Evolutionary conservation across 2,113 vertebrate genomes (phyloP).

Genomic region (Arothron firmamentum): DNA sequence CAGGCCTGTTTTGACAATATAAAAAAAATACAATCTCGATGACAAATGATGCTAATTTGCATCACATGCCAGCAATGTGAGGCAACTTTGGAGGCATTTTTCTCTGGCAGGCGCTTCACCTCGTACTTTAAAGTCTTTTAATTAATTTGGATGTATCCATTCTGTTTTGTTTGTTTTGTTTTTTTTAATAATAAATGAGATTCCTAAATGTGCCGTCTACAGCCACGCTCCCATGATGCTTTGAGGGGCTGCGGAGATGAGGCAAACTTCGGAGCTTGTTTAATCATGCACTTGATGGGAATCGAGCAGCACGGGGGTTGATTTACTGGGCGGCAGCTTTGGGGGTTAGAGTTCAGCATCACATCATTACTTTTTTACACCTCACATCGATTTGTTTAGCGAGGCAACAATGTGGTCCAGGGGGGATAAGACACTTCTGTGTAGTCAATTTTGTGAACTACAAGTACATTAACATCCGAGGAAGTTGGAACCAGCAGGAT

Average conservation of each 20-base stretch:
- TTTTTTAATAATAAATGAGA: conserved; percentile 1
- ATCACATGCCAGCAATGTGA: not conserved
- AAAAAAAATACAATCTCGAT: not conserved
- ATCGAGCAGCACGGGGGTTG: conserved; percentile 43
- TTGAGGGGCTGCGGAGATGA: conserved; percentile 49
- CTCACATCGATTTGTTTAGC: conserved; percentile 68
- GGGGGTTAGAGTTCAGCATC: conserved; percentile 56
- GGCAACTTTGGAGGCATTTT: not conserved
- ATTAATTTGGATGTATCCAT: not conserved
- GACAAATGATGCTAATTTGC: not conserved
- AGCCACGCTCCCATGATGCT: conserved; percentile 17
- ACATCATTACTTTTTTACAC: conserved; percentile 67
- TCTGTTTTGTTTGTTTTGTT: no score
- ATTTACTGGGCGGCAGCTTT: conserved; percentile 57
- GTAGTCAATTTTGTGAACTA: conserved; percentile 14
- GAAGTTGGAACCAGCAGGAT: not conserved
- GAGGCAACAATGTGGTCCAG: conserved; percentile 56
- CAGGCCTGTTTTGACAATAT: not conserved
- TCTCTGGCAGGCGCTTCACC: not conserved
- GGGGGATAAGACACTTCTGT: conserved; percentile 37
- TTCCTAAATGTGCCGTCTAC: conserved; percentile 5
- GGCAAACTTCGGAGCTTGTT: conserved; percentile 28
- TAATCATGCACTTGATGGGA: conserved; percentile 60
- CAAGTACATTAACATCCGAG: not conserved
- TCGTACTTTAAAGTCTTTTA: not conserved